Percentiles rank a stretch among this genome's conserved stretches.
phyloP scores from a whole-genome alignment of 2,113 vertebrate species.

The Tamias sibiricus region DNA sequence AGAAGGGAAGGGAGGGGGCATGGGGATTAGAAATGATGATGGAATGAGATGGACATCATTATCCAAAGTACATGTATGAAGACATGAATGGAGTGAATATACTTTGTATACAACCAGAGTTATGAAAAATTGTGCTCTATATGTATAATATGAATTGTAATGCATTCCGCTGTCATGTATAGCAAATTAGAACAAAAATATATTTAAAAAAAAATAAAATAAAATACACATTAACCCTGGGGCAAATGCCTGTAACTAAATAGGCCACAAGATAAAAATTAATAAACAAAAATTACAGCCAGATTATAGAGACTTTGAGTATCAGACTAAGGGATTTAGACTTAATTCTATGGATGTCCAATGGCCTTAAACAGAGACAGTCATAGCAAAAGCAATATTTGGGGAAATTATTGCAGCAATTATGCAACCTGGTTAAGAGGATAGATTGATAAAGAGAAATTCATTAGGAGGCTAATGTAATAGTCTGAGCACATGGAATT shows the following conservation, averaged over 20 bases:
- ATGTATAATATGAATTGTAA: no score
- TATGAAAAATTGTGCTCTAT: no score
- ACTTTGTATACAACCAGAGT: no score
- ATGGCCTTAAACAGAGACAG: not conserved
- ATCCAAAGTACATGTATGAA: no score
- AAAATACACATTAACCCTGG: not conserved
- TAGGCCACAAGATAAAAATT: not conserved
- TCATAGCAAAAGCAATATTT: not conserved
- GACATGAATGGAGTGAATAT: no score
- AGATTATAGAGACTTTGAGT: not conserved
- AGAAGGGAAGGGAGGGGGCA: no score
- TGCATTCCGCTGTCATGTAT: no score
- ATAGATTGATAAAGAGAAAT: not conserved
- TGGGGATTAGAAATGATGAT: no score
- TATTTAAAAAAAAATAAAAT: no score
- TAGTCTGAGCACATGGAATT: not conserved
- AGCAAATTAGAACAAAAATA: no score
- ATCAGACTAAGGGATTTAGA: not conserved
- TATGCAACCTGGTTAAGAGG: not conserved
- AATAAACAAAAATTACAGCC: not conserved
- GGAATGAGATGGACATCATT: no score
- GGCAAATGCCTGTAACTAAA: not conserved
- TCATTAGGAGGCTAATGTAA: not conserved
- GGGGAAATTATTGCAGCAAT: not conserved
- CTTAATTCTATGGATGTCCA: not conserved